Evolutionary conservation across 2,888 invertebrate species (phyloP).

Genomic region (Xestia sexstrigata): DNA sequence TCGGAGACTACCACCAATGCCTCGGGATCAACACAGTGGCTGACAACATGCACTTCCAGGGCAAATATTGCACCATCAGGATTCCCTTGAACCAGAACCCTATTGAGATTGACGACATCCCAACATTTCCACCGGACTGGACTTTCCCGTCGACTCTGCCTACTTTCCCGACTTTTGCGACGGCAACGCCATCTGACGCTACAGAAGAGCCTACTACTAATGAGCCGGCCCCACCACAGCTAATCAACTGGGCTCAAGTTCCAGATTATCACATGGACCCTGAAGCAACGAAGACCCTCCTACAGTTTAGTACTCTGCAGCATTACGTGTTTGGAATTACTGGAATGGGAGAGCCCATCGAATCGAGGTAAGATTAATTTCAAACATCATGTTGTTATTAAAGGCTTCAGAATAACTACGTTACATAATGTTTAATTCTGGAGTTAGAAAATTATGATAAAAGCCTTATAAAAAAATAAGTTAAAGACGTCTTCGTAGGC

Average conservation of each 20-base stretch:
- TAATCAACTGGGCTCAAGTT: not conserved
- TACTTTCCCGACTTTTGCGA: conserved; percentile 31
- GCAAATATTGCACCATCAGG: conserved; percentile 83
- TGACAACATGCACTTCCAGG: conserved; percentile 75
- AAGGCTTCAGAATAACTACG: not conserved
- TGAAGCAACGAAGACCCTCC: conserved; percentile 30
- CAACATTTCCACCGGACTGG: conserved; percentile 49
- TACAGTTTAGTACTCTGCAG: conserved; percentile 56
- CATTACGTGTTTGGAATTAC: conserved; percentile 65
- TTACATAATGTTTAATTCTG: not conserved
- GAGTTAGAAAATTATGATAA: conserved; percentile 22
- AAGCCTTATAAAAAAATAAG: not conserved
- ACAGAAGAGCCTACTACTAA: not conserved
- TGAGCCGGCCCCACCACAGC: not conserved
- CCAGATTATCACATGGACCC: conserved; percentile 16
- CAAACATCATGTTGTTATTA: not conserved
- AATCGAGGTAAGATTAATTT: conserved; percentile 59
- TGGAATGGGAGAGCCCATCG: conserved; percentile 65
- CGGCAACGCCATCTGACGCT: not conserved
- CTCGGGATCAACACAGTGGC: conserved; percentile 69
- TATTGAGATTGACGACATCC: conserved; percentile 48
- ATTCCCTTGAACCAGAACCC: conserved; percentile 70
- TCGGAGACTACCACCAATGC: conserved; percentile 83
- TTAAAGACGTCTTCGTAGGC: not conserved
- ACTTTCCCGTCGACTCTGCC: conserved; percentile 51